phyloP scores from a whole-genome alignment of 2,888 invertebrate species.

The Pheosia tremula region DNA sequence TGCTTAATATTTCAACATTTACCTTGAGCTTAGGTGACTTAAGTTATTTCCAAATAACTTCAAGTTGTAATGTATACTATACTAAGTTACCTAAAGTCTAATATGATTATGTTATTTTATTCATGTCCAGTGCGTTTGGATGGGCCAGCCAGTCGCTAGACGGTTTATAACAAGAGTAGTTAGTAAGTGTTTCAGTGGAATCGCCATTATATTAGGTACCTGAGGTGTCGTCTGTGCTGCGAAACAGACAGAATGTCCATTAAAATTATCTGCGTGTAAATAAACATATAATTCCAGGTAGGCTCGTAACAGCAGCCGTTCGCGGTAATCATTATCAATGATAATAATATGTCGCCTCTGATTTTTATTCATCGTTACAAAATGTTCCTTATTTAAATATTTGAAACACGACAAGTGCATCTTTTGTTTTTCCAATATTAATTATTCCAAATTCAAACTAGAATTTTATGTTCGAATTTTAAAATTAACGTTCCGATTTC shows the following conservation, averaged over 20 bases:
- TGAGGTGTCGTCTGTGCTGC: slow-evolving; percentile 49
- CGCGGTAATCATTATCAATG: slow-evolving; percentile 45
- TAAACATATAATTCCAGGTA: slow-evolving; percentile 57
- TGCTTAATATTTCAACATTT: too few relatives aligned
- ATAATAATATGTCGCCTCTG: slow-evolving; percentile 37
- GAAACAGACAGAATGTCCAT: slow-evolving; percentile 52
- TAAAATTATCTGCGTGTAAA: slow-evolving; percentile 55
- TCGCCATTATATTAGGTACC: slow-evolving; percentile 40
- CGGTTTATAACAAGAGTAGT: slow-evolving; percentile 45
- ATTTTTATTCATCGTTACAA: slow-evolving; percentile 25
- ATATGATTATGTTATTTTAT: slow-evolving; percentile 25
- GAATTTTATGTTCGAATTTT: slow-evolving; percentile 6
- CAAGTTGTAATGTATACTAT: too few relatives aligned
- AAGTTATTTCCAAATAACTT: too few relatives aligned
- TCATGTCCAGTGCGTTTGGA: slow-evolving; percentile 34
- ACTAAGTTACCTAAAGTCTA: too few relatives aligned
- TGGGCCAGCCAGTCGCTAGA: slow-evolving; percentile 27
- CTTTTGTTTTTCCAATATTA: slow-evolving; percentile 1
- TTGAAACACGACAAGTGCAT: too few relatives aligned
- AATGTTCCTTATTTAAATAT: not conserved
- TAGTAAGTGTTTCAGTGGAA: slow-evolving; percentile 42
- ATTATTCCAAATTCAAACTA: slow-evolving; percentile 23
- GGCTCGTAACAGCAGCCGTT: slow-evolving; percentile 38
- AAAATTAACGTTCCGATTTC: not conserved
- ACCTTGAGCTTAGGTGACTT: too few relatives aligned